These are phyloP conservation scores for Oreochromis aureus DNA, from an alignment of 2,113 vertebrate genomes.

Conservation along the genomic window DNA sequence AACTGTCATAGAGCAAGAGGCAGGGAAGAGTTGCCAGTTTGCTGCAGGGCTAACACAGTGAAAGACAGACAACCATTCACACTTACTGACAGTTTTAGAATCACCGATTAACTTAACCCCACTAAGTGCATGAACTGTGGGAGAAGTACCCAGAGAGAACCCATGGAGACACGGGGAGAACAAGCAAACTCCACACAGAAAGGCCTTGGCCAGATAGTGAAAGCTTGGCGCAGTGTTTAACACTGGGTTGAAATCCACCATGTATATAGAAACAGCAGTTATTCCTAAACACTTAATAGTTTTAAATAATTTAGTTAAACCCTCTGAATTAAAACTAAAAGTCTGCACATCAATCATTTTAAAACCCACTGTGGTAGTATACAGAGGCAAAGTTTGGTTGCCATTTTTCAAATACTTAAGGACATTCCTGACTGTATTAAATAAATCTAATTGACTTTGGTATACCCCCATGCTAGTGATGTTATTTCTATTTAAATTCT, in stretches of 20 bases:
- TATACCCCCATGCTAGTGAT: neutral
- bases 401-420: neutral
- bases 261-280: neutral
- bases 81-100: neutral
- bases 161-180: neutral
- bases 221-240: no score
- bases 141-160: neutral
- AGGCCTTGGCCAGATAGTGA: neutral
- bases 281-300: neutral
- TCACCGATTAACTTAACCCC: neutral
- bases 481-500: neutral
- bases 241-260: no score
- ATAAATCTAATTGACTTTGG: neutral
- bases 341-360: neutral
- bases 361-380: neutral
- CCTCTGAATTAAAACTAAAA: neutral
- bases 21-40: neutral
- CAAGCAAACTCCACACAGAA: neutral
- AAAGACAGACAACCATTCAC: neutral
- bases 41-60: neutral
- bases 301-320: neutral
- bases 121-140: neutral
- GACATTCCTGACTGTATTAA: neutral
- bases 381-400: neutral
- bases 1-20: neutral